These are phyloP conservation scores for Clepsis dumicolana DNA, from an alignment of 2,888 invertebrate genomes.

Conservation along the genomic window DNA sequence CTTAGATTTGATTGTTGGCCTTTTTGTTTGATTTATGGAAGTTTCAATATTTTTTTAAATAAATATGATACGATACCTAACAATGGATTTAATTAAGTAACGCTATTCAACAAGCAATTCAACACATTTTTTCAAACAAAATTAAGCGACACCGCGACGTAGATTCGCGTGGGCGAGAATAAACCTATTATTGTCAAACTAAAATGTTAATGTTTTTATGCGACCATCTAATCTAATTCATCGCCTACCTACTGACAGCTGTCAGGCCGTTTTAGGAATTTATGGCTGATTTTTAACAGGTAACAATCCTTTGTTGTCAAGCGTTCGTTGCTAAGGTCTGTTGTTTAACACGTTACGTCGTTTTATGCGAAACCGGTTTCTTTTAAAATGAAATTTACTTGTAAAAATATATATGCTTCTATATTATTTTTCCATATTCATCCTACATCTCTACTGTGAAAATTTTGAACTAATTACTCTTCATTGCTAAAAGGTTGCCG, in stretches of 20 bases:
- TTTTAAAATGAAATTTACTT: neutral
- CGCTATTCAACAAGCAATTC: neutral
- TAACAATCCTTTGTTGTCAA: conserved; percentile 24
- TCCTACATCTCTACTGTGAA: too few species aligned
- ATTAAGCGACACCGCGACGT: neutral
- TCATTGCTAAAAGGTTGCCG: too few species aligned
- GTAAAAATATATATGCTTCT: too few species aligned
- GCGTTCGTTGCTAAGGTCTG: conserved; percentile 19
- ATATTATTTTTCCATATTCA: too few species aligned
- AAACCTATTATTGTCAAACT: conserved; percentile 28
- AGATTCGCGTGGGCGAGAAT: conserved; percentile 21
- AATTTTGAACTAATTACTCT: too few species aligned
- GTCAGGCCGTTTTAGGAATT: conserved; percentile 31
- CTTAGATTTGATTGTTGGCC: neutral
- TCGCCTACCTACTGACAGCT: conserved; percentile 38
- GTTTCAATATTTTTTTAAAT: neutral
- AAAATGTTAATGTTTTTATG: conserved; percentile 39
- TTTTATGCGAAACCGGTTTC: neutral
- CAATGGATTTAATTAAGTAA: neutral
- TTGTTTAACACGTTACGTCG: neutral
- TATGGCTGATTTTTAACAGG: conserved; percentile 17
- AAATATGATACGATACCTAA: conserved; percentile 1
- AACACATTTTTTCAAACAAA: neutral
- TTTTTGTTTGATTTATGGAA: neutral
- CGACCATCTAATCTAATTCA: conserved; percentile 40